Conservation (phyloP, 2,113 vertebrate species). For the Turnix velox region DNA sequence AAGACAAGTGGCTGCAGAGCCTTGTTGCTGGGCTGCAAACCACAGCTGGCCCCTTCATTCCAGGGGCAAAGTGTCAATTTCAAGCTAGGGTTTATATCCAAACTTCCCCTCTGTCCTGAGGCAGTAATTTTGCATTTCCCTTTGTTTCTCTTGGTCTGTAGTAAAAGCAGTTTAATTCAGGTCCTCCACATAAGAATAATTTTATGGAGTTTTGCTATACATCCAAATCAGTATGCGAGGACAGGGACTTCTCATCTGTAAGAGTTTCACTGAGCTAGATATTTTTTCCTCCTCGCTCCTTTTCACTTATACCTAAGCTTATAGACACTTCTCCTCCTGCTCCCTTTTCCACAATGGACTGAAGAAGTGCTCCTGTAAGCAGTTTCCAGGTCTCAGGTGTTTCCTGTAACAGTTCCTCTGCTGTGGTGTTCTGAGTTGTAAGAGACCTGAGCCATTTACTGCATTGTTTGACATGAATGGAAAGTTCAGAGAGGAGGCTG, state of each 20-base stretch:
- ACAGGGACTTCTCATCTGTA: neutral
- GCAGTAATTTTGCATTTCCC: neutral
- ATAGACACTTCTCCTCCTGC: neutral
- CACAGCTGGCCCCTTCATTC: too few relatives aligned
- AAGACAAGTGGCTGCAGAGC: neutral
- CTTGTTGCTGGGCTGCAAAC: neutral
- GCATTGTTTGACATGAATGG: neutral
- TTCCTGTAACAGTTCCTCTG: neutral
- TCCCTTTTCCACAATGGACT: neutral
- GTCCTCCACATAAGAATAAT: neutral
- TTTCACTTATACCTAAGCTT: neutral
- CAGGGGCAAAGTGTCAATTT: neutral
- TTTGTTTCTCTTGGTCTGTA: neutral
- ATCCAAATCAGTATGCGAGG: neutral
- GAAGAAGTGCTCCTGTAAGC: neutral
- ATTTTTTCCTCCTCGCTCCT: neutral
- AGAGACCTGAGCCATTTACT: neutral
- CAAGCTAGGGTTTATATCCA: neutral
- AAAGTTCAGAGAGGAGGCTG: neutral
- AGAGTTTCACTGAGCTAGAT: neutral
- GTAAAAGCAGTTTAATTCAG: neutral
- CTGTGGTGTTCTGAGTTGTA: fast-evolving
- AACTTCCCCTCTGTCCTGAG: neutral
- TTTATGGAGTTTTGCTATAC: neutral
- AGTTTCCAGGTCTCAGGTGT: neutral